Conservation (phyloP, 2,797 vertebrate genomes). For the Typhlichthys eigenmanni region DNA sequence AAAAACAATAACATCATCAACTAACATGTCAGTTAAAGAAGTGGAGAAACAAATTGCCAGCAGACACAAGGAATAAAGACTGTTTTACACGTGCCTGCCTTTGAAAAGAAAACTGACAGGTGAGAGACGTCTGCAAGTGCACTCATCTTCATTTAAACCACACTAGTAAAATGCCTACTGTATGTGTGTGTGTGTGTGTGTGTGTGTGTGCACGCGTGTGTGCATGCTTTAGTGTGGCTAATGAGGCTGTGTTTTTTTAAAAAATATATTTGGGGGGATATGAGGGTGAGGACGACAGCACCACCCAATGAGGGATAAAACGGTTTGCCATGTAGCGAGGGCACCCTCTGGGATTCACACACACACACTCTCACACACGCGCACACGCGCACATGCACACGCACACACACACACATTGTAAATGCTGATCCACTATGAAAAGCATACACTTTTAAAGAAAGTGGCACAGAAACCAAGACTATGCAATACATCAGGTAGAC, state of each 20-base stretch:
- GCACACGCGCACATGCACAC: conserved; percentile 36
- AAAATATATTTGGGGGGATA: conserved; percentile 52
- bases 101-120: conserved; percentile 8
- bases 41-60: no score
- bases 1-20: no score
- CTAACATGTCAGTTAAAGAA: no score
- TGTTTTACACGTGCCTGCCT: conserved; percentile 11
- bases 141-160: conserved; percentile 31
- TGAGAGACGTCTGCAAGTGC: conserved; percentile 6
- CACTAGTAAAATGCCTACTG: conserved; percentile 8
- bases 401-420: conserved; percentile 7
- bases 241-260: conserved; percentile 77
- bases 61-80: neutral
- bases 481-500: no score
- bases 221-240: conserved; percentile 61
- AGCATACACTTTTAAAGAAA: neutral
- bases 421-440: neutral
- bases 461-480: conserved; percentile 25
- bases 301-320: conserved; percentile 71
- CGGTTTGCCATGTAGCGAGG: conserved; percentile 51
- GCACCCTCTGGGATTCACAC: conserved; percentile 65
- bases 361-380: conserved; percentile 31
- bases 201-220: conserved; percentile 19
- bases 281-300: conserved; percentile 61
- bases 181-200: conserved; percentile 22